Conservation (phyloP, 2,113 vertebrate genomes). For the Heterocephalus glaber region DNA sequence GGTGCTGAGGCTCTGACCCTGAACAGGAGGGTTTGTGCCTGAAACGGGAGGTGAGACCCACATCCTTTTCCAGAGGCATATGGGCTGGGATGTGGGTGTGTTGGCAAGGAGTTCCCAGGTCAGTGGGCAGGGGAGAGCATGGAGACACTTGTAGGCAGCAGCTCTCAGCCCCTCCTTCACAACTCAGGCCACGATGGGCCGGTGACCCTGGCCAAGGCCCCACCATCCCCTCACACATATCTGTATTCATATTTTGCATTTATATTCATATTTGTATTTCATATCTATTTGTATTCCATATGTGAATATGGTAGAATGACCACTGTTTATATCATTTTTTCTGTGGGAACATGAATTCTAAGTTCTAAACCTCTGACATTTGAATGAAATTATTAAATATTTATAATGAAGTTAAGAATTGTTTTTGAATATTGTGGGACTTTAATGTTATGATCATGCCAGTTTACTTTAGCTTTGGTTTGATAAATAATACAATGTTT, state of each 20-base stretch:
- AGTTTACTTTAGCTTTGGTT: neutral
- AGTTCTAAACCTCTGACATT: neutral
- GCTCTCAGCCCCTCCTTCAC: neutral
- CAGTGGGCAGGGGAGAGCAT: neutral
- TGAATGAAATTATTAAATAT: neutral
- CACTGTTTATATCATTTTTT: neutral
- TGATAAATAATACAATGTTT: neutral
- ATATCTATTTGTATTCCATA: neutral
- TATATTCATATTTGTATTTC: too few relatives aligned
- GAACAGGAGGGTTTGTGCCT: slow-evolving; percentile 63
- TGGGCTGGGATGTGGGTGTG: neutral
- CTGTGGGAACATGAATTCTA: neutral
- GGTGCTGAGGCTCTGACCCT: slow-evolving; percentile 53
- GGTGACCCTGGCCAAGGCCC: neutral
- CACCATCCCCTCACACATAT: too few relatives aligned
- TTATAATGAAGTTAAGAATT: neutral
- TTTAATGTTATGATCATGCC: neutral
- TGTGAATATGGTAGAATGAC: neutral
- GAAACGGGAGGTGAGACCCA: slow-evolving; percentile 50
- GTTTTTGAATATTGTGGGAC: neutral
- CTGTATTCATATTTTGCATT: too few relatives aligned
- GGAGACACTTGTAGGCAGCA: neutral
- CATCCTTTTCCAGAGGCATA: slow-evolving; percentile 33
- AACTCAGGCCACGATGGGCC: neutral
- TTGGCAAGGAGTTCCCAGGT: neutral